Evolutionary conservation across 1,140 invertebrate genomes (phyloP), one percentile per base, ranked within the genome.

Genomic region (Achroia grisella): DNA sequence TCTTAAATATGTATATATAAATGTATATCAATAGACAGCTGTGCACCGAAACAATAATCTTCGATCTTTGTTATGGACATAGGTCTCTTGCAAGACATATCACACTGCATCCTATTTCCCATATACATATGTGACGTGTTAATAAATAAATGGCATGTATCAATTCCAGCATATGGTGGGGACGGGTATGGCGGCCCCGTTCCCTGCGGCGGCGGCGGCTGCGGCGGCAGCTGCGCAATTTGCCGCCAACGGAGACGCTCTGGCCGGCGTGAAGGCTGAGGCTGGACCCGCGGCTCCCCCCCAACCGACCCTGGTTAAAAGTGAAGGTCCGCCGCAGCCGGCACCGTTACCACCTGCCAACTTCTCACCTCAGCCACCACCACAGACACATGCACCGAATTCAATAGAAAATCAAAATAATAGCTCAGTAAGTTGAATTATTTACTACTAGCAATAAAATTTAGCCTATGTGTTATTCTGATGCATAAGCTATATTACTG

Each of bases 131-230:
- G 6, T 15, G 35, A 29, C 29, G 12, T 39, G 12, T 29, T 23
- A 39, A 39, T 37, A 32, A 32, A 11, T 3, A 11, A 4, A 35
- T 55, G 52, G 69, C 68, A 70, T 86, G 83, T 64, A n/a, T n/a
- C 71, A 83, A 53, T 93, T 94, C 11, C 91, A 97, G 95, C 95
- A 97, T 90, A 95, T 97, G 93, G 95, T 97, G 88, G 94, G 96
- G 89, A 93, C 95, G 88, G 94, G 94, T 68, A 95, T 96, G 91
- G 91, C 92, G 82, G 89, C 89, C 86, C 93, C 94, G 75, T 95
- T 92, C 87, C 88, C 90, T 59, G 89, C 90, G 74, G 93, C 91
- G 88, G 93, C 92, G 86, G 89, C 90, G 88, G 89, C 89, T 83
- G 93, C 88, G 89, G 93, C 90, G 83, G 91, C 87, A 37, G 86